These are phyloP conservation scores for Drepana falcataria DNA, from an alignment of 2,888 invertebrate genomes.

Conservation along the genomic window DNA sequence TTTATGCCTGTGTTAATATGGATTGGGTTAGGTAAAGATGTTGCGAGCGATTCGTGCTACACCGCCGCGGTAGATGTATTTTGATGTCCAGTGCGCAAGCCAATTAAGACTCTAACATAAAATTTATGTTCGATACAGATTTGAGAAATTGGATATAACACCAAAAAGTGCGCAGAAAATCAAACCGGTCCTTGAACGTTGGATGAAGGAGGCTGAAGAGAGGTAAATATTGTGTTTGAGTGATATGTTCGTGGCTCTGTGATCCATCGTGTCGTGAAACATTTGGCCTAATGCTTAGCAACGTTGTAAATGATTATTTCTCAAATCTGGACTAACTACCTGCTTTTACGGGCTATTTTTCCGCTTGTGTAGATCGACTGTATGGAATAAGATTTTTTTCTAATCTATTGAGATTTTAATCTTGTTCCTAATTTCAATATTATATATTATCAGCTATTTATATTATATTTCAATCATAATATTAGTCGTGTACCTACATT, in stretches of 20 bases:
- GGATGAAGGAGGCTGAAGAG: slow-evolving; percentile 99
- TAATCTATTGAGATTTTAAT: slow-evolving; percentile 6
- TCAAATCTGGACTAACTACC: slow-evolving; percentile 78
- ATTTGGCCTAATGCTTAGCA: slow-evolving; percentile 76
- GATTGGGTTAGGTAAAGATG: slow-evolving; percentile 45
- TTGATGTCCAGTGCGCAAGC: slow-evolving; percentile 48
- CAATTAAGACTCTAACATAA: slow-evolving; percentile 68
- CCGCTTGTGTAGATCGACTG: slow-evolving; percentile 39
- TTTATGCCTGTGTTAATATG: slow-evolving; percentile 69
- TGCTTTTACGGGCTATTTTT: slow-evolving; percentile 62
- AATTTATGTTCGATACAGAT: slow-evolving; percentile 85
- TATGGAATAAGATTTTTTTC: slow-evolving; percentile 29
- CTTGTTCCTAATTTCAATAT: slow-evolving; percentile 23
- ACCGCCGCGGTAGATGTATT: slow-evolving; percentile 30
- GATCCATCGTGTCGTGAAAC: slow-evolving; percentile 67
- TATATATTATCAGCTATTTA: not conserved
- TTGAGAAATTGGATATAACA: slow-evolving; percentile 99
- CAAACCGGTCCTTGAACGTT: slow-evolving; percentile 97
- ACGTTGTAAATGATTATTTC: slow-evolving; percentile 67
- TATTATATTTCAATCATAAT: slow-evolving; percentile 2
- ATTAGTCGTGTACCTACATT: no score
- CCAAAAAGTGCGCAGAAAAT: slow-evolving; percentile 99
- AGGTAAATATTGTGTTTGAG: slow-evolving; percentile 83
- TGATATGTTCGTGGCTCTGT: slow-evolving; percentile 67
- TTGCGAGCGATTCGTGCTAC: slow-evolving; percentile 33